Conservation (phyloP, 2,888 invertebrate species). For the Eristalis arbustorum region DNA sequence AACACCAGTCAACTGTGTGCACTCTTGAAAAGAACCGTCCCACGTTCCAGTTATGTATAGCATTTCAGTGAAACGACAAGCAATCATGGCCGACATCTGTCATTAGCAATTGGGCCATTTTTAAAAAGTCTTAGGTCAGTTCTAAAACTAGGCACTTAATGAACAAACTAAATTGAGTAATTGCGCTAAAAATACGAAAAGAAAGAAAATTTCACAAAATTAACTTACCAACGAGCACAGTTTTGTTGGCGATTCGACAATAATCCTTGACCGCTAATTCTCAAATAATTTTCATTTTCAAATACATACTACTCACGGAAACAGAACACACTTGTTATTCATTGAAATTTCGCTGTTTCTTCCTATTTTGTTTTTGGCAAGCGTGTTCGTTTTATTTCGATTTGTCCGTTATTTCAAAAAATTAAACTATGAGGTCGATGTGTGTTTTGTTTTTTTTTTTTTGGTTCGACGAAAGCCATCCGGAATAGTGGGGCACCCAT, state of each 20-base stretch:
- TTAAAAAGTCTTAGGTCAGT: background rate
- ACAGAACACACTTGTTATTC: background rate
- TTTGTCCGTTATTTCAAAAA: background rate
- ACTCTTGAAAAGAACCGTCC: background rate
- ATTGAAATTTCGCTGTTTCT: background rate
- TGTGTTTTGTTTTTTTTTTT: background rate
- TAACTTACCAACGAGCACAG: background rate
- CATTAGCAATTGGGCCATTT: background rate
- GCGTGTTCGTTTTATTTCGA: background rate
- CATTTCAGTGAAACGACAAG: background rate
- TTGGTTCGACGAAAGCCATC: background rate
- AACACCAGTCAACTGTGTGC: too few relatives aligned
- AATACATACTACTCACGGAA: background rate
- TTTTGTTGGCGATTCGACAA: background rate
- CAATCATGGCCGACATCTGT: background rate
- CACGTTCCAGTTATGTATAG: background rate
- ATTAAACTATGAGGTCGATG: slow-evolving; percentile 2
- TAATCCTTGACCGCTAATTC: slow-evolving; percentile 20
- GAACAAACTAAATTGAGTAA: background rate
- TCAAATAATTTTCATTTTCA: background rate
- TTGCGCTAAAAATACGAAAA: background rate
- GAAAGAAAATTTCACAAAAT: background rate
- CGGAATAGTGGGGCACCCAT: background rate
- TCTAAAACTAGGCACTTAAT: background rate
- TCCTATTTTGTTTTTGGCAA: background rate